phyloP scores from a whole-genome alignment of 2,113 vertebrate genomes.

The Ovibos moschatus region DNA sequence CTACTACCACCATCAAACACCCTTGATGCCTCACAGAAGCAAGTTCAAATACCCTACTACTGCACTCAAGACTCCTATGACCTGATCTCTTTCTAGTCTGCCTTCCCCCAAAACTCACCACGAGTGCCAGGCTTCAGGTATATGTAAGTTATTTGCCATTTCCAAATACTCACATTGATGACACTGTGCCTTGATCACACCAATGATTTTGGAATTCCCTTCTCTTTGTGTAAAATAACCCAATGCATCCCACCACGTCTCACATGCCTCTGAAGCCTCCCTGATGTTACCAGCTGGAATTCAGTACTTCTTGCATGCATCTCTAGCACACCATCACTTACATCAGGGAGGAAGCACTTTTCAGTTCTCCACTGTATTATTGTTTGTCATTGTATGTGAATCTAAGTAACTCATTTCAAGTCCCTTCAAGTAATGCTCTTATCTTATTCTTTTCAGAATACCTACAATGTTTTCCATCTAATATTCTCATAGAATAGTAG shows the following conservation, averaged over 20 bases:
- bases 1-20: not conserved
- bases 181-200: accelerated
- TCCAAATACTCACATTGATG: not conserved
- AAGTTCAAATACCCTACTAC: not conserved
- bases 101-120: not conserved
- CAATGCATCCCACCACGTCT: not conserved
- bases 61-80: not conserved
- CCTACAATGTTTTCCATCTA: not conserved
- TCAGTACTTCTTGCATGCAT: not conserved
- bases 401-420: not conserved
- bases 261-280: not conserved
- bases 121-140: not conserved
- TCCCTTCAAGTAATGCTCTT: not conserved
- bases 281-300: not conserved
- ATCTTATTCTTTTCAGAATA: not conserved
- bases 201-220: not conserved
- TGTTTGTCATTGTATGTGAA: not conserved
- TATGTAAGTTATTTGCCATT: not conserved
- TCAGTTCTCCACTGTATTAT: not conserved
- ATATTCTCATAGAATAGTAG: not conserved
- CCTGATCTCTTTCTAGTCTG: not conserved
- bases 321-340: not conserved
- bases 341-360: not conserved
- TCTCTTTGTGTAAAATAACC: not conserved
- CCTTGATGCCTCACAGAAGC: not conserved